Evolutionary conservation across 2,888 invertebrate species (phyloP).

Genomic region (Eupeodes latifasciatus): DNA sequence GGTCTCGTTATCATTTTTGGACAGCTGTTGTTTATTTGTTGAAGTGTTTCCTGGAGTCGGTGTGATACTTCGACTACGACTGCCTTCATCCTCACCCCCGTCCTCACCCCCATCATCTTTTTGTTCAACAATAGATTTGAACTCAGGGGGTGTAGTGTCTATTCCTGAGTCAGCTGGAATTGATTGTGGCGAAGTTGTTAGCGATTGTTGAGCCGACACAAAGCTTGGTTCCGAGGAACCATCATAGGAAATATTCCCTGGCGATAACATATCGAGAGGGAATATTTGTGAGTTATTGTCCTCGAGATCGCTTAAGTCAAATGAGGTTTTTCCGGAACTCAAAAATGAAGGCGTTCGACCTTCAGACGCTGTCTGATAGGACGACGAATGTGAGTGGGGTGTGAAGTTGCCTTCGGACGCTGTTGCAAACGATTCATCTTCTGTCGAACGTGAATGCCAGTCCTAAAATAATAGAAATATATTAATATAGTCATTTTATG

Average conservation of each 20-base stretch:
- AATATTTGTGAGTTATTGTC: slow-evolving; percentile 81
- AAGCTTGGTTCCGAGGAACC: slow-evolving; percentile 82
- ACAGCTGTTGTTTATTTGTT: not conserved
- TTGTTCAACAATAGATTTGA: slow-evolving; percentile 46
- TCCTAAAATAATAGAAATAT: slow-evolving; percentile 79
- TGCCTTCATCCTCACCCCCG: slow-evolving; percentile 79
- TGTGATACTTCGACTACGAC: slow-evolving; percentile 81
- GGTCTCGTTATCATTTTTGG: slow-evolving; percentile 10
- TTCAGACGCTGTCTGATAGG: slow-evolving; percentile 89
- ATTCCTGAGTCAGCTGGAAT: slow-evolving; percentile 69
- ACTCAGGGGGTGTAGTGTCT: slow-evolving; percentile 68
- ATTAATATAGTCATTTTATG: not conserved
- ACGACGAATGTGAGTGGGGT: slow-evolving; percentile 88
- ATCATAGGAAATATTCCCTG: slow-evolving; percentile 83
- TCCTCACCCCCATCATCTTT: slow-evolving; percentile 77
- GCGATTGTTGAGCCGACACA: slow-evolving; percentile 80
- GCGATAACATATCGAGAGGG: slow-evolving; percentile 78
- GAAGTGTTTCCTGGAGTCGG: slow-evolving; percentile 80
- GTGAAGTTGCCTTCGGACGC: slow-evolving; percentile 88
- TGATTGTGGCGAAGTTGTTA: slow-evolving; percentile 72
- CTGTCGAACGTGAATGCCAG: slow-evolving; percentile 84
- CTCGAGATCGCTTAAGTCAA: slow-evolving; percentile 82
- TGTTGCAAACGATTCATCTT: slow-evolving; percentile 88
- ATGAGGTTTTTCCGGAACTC: slow-evolving; percentile 84
- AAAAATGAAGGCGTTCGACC: slow-evolving; percentile 87